Evolutionary conservation across 1,140 invertebrate genomes (phyloP).

Genomic region (Semibalanus balanoides): DNA sequence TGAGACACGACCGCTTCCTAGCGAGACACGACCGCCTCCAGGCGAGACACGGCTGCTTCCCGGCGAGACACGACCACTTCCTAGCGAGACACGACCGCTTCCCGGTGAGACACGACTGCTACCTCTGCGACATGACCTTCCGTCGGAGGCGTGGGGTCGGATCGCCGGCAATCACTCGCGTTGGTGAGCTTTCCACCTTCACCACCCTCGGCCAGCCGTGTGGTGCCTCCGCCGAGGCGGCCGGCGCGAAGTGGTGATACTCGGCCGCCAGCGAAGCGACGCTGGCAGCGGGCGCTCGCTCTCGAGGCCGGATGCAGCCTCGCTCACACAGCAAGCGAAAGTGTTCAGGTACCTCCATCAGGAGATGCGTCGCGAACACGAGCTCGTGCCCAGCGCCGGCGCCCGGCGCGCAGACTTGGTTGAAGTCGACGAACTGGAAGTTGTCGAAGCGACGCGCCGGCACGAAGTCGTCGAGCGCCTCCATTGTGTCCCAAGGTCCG

Average conservation of each 20-base stretch:
- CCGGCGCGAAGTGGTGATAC: not conserved
- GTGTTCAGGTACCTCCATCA: slow-evolving; percentile 1
- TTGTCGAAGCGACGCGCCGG: slow-evolving; percentile 40
- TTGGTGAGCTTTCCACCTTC: not conserved
- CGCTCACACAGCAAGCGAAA: not conserved
- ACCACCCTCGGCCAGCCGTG: not conserved
- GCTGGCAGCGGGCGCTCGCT: no score
- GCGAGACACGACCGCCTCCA: no score
- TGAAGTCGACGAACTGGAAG: slow-evolving; percentile 41
- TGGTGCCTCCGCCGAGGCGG: not conserved
- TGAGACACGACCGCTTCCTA: no score
- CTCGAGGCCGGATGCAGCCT: not conserved
- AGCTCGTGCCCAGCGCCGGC: not conserved
- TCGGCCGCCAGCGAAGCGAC: not conserved
- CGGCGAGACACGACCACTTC: no score
- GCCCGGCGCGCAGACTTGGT: slow-evolving; percentile 21
- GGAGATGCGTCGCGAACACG: not conserved
- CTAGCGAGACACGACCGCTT: no score
- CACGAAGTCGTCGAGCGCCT: slow-evolving; percentile 38
- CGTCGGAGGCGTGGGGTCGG: not conserved
- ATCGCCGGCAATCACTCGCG: not conserved
- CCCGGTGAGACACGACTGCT: no score
- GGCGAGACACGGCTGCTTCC: no score
- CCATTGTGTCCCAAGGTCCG: slow-evolving; percentile 40
- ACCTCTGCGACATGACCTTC: not conserved